Conservation (phyloP, 2,888 invertebrate genomes). For the Saturnia japonica region DNA sequence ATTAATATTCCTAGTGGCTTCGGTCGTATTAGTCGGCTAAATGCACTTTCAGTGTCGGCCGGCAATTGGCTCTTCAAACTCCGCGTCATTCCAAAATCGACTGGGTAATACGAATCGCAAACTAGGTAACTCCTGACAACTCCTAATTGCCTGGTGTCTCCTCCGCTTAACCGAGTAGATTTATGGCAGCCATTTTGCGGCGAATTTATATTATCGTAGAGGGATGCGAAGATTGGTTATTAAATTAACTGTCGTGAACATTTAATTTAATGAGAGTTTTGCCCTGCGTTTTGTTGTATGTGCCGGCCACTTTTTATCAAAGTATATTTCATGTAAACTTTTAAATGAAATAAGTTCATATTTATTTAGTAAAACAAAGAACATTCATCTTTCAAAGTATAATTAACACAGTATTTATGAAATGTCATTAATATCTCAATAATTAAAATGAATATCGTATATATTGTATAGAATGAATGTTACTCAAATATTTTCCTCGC, state of each 20-base stretch:
- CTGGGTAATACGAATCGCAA: slow-evolving; percentile 48
- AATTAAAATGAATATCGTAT: neutral
- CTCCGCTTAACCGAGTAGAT: slow-evolving; percentile 55
- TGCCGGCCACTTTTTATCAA: neutral
- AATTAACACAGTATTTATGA: neutral
- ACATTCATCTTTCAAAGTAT: neutral
- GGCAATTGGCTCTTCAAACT: slow-evolving; percentile 48
- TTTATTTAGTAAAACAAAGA: neutral
- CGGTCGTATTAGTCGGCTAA: slow-evolving; percentile 56
- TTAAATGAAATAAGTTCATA: neutral
- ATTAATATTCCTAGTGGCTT: slow-evolving; percentile 70
- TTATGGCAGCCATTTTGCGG: slow-evolving; percentile 56
- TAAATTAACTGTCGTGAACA: slow-evolving; percentile 45
- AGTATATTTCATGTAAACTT: neutral
- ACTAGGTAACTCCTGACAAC: slow-evolving; percentile 39
- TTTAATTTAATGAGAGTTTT: slow-evolving; percentile 39
- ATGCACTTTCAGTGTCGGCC: slow-evolving; percentile 71
- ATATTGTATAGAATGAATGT: too few relatives aligned
- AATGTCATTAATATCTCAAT: neutral
- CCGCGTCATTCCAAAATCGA: slow-evolving; percentile 42
- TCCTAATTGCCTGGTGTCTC: slow-evolving; percentile 50
- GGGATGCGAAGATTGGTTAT: slow-evolving; percentile 38
- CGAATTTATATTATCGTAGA: slow-evolving; percentile 44
- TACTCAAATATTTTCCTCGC: neutral
- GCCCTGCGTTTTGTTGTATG: neutral